A percentile compares a stretch with the other conserved stretches of the same genome.
Conservation (phyloP, 1,140 invertebrate genomes). For the Paraescarpia echinospica region DNA sequence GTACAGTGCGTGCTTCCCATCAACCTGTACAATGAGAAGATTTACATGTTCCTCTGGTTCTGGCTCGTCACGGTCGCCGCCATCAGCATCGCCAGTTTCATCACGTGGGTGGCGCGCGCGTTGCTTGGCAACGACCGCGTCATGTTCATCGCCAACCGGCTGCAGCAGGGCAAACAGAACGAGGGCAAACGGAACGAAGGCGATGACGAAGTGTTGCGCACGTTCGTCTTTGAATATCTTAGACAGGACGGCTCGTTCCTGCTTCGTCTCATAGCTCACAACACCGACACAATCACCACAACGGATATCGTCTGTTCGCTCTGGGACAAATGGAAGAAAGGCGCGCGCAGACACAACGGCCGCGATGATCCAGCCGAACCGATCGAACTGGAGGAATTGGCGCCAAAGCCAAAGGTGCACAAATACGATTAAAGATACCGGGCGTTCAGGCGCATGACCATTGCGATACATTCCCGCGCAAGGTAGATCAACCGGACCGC, state of each 20-base stretch:
- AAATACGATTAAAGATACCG: too few relatives aligned
- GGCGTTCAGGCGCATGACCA: too few relatives aligned
- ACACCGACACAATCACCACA: conserved; percentile 45
- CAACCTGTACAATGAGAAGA: too few relatives aligned
- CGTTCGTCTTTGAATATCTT: conserved; percentile 28
- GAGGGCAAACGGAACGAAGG: background rate
- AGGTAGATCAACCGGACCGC: too few relatives aligned
- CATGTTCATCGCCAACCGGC: conserved; percentile 21
- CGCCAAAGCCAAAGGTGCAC: too few relatives aligned
- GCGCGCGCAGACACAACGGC: conserved; percentile 28
- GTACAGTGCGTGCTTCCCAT: too few relatives aligned
- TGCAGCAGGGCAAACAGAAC: too few relatives aligned
- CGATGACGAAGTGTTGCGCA: background rate
- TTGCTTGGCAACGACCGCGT: background rate
- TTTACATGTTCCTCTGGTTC: too few relatives aligned
- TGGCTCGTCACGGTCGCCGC: conserved; percentile 62
- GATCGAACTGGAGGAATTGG: conserved; percentile 34
- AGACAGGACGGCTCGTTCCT: conserved; percentile 31
- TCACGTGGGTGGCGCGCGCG: conserved; percentile 50
- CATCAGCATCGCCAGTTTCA: conserved; percentile 31
- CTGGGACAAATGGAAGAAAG: too few relatives aligned
- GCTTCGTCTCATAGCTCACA: conserved; percentile 26
- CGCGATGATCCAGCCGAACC: conserved; percentile 43
- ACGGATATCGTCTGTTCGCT: conserved; percentile 41
- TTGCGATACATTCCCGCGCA: too few relatives aligned